These are phyloP conservation scores for Speoplatyrhinus poulsoni DNA, from an alignment of 2,113 vertebrate genomes.

Conservation along the genomic window DNA sequence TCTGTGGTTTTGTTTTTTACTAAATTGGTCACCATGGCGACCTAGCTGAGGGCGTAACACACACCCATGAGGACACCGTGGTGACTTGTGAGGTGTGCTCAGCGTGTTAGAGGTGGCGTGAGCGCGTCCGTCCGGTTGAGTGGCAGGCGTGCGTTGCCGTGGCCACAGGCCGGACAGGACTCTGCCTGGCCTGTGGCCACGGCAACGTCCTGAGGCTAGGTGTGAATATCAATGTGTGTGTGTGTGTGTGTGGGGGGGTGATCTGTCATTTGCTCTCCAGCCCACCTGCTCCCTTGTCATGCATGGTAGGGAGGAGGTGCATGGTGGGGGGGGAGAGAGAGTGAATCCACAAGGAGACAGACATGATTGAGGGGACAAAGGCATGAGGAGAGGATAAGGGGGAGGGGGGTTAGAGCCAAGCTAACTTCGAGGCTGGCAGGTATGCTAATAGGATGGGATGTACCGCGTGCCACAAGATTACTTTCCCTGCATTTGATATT, in stretches of 20 bases:
- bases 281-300: constrained; percentile 75
- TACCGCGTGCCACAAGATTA: constrained; percentile 76
- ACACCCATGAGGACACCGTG: too few species aligned
- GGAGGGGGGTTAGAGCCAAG: constrained; percentile 47
- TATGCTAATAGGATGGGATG: constrained; percentile 77
- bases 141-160: constrained; percentile 31
- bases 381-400: constrained; percentile 10
- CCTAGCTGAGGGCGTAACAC: too few species aligned
- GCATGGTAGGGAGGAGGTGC: constrained; percentile 50
- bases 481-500: constrained; percentile 81
- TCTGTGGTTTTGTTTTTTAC: too few species aligned
- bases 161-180: constrained; percentile 14
- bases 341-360: constrained; percentile 8
- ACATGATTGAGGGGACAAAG: constrained; percentile 38
- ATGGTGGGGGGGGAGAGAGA: constrained; percentile 31
- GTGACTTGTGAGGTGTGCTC: not conserved
- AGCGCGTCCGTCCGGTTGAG: constrained; percentile 10
- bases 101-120: constrained; percentile 34
- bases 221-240: too few species aligned
- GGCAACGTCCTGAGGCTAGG: too few species aligned
- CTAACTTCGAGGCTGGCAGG: constrained; percentile 72
- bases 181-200: constrained; percentile 41
- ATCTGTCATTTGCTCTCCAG: constrained; percentile 71
- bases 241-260: too few species aligned
- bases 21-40: too few species aligned